Conservation (phyloP, 2,888 invertebrate genomes). For the Tineola bisselliella region DNA sequence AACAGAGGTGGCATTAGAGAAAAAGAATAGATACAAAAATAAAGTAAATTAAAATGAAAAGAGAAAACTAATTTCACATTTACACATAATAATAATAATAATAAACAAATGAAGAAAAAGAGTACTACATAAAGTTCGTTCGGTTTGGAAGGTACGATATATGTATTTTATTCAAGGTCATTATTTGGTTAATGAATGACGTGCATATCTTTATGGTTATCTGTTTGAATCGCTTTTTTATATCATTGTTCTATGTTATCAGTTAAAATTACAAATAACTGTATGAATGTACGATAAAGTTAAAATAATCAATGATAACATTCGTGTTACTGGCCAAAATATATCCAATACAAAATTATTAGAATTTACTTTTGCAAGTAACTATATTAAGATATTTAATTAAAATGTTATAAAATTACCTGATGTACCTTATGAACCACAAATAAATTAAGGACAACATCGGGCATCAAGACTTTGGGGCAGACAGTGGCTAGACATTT, state of each 20-base stretch:
- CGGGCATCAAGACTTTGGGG: neutral
- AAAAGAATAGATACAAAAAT: too few species aligned
- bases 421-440: neutral
- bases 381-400: too few species aligned
- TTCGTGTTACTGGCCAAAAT: neutral
- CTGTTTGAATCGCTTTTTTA: neutral
- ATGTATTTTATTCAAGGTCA: neutral
- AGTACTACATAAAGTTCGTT: too few species aligned
- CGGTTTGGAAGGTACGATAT: too few species aligned
- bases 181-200: neutral
- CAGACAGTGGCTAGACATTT: constrained; percentile 6
- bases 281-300: neutral
- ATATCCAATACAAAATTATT: neutral
- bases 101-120: too few species aligned
- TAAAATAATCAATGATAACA: neutral
- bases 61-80: too few species aligned
- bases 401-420: neutral
- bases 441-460: neutral
- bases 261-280: neutral
- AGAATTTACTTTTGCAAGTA: too few species aligned
- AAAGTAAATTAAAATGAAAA: too few species aligned
- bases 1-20: too few species aligned
- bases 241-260: constrained; percentile 4
- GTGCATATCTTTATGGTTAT: neutral
- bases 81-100: too few species aligned